Percentiles rank a stretch among this genome's conserved stretches.
These are phyloP conservation scores for Drosophila mettleri DNA, from an alignment of 2,888 invertebrate genomes.

Conservation along the genomic window DNA sequence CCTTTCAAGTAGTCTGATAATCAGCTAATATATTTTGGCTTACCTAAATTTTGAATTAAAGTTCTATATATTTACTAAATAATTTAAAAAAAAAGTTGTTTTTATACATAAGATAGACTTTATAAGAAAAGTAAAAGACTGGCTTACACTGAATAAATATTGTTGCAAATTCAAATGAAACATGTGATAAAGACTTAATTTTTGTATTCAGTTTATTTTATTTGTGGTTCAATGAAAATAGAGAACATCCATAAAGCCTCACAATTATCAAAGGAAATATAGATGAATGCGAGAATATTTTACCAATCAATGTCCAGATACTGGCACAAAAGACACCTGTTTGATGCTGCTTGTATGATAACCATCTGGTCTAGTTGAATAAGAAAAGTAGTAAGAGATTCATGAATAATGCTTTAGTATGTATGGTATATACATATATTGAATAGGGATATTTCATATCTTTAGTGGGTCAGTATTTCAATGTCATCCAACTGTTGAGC, in stretches of 20 bases:
- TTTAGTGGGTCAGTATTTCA: background rate
- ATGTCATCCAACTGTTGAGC: constrained; percentile 3
- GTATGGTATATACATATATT: too few species aligned
- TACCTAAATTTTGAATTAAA: too few species aligned
- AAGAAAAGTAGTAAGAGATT: too few species aligned
- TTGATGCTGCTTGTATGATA: background rate
- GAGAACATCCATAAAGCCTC: background rate
- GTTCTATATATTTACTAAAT: too few species aligned
- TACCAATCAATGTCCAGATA: background rate
- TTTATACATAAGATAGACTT: too few species aligned
- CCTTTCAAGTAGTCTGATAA: too few species aligned
- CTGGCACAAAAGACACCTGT: background rate
- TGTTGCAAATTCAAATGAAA: background rate
- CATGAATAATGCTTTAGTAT: too few species aligned
- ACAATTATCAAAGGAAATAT: background rate
- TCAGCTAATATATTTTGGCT: too few species aligned
- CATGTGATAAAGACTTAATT: background rate
- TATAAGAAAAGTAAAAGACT: too few species aligned
- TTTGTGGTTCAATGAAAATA: background rate
- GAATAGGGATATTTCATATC: background rate
- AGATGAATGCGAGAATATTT: background rate
- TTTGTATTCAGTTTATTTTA: background rate
- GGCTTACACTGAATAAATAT: background rate
- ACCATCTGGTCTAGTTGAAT: constrained; percentile 9
- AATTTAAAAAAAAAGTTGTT: too few species aligned